Conservation (phyloP, 2,113 vertebrate genomes). For the Myotis davidii region DNA sequence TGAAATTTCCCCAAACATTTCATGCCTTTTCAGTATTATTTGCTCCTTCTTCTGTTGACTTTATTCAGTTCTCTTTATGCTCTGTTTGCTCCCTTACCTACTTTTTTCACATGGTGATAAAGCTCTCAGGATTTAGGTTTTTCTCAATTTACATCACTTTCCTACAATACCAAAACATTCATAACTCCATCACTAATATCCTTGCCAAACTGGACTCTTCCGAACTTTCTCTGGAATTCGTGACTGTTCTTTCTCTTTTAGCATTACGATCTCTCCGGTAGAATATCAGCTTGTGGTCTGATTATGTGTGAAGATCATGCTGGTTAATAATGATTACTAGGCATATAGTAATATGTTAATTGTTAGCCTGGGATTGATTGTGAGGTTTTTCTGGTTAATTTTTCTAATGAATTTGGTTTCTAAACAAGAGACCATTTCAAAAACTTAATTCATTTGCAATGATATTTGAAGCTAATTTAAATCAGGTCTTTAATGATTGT, state of each 20-base stretch:
- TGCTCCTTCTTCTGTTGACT: neutral
- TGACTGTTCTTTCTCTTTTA: neutral
- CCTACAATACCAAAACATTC: conserved; percentile 49
- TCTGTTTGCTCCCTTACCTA: neutral
- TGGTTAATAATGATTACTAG: conserved; percentile 16
- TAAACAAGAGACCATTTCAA: conserved; percentile 47
- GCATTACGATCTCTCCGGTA: conserved; percentile 34
- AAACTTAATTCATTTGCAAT: conserved; percentile 38
- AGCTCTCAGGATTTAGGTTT: conserved; percentile 54
- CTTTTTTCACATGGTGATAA: conserved; percentile 64
- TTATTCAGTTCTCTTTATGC: neutral
- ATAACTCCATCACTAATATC: neutral
- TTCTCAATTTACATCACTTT: conserved; percentile 57
- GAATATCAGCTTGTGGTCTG: neutral
- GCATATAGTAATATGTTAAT: neutral
- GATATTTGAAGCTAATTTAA: conserved; percentile 35
- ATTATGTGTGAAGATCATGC: neutral
- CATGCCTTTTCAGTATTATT: neutral
- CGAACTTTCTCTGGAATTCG: conserved; percentile 39
- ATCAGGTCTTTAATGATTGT: neutral
- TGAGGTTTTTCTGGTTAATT: conserved; percentile 41
- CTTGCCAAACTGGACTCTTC: conserved; percentile 62
- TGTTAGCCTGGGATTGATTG: conserved; percentile 43
- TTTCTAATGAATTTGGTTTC: conserved; percentile 25
- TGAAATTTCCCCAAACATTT: neutral